Evolutionary conservation across 2,888 invertebrate species (phyloP).

Genomic region (Spodoptera picta): DNA sequence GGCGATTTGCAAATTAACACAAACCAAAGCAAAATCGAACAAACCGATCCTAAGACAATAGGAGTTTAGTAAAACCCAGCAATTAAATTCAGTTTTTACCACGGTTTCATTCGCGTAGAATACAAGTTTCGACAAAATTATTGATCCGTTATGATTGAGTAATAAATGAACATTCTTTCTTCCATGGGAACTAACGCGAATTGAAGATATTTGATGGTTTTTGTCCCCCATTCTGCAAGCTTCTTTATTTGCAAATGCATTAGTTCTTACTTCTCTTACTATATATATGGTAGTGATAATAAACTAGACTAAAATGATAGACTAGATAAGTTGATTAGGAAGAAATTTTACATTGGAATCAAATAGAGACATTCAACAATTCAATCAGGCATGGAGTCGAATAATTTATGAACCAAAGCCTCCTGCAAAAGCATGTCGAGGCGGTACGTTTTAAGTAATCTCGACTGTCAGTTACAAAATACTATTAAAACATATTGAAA

Average conservation of each 20-base stretch:
- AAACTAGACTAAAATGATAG: no score
- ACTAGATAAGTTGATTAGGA: no score
- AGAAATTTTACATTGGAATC: not conserved
- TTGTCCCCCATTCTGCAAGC: conserved; percentile 26
- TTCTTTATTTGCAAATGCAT: conserved; percentile 22
- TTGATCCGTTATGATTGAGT: conserved; percentile 62
- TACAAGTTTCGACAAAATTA: conserved; percentile 53
- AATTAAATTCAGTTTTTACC: conserved; percentile 55
- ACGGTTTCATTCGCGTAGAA: conserved; percentile 57
- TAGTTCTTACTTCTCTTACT: not conserved
- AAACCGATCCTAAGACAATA: conserved; percentile 34
- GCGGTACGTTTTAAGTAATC: conserved; percentile 45
- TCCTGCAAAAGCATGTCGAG: conserved; percentile 33
- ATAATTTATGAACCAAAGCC: conserved; percentile 9
- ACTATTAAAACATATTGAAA: conserved; percentile 64
- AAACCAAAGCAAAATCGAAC: conserved; percentile 1
- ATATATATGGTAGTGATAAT: not conserved
- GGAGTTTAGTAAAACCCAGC: conserved; percentile 44
- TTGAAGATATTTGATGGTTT: conserved; percentile 19
- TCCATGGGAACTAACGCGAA: conserved; percentile 50
- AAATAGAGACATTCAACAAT: conserved; percentile 1
- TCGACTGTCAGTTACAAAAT: conserved; percentile 44
- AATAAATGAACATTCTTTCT: conserved; percentile 41
- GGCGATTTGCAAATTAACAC: conserved; percentile 2
- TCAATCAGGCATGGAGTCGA: conserved; percentile 18